Base-by-base conservation (phyloP, 2,888 invertebrate genomes). In the Sphaerophoria taeniata region DNA sequence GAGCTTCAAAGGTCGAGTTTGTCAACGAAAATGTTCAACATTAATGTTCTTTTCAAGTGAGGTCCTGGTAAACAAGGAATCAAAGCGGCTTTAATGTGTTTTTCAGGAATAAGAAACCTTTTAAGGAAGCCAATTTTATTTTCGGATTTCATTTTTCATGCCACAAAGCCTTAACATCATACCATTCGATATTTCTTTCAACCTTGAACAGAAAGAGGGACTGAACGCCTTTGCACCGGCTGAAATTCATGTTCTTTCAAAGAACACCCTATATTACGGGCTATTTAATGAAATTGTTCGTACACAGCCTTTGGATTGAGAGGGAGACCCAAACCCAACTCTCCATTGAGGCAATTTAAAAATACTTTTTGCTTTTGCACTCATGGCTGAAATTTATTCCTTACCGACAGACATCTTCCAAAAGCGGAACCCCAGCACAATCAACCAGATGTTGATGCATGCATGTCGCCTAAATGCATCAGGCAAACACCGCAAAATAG, bases 231-330 rank as follows among this genome's bases (percentile, higher is more conserved):
- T 34, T 33, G 33, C 61, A 63, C 24, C 39, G 33, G 53, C 49
- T 47, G 45, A 9, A 61, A 71, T 16, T 16, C 31, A 73, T 65
- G 60, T 67, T 81, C 55, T 67, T 45, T 67, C 69, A 85, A 87
- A 2, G 24, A 76, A 79, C 63, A 61, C 73, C 74, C 72, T 24
- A 72, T 87, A 88, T 88, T 88, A 88, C 87, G 89, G 89, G 87
- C 88, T 87, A 89, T 89, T 89, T 89, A 89, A 89, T 89, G 89
- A 89, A 89, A 89, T 89, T 89, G 89, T 89, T 89, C 88, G 79
- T 58, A 67, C 67, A 67, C 34, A 60, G 39, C 24, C 11, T 11
- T 39, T 39, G 6, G 39, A 16, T n/a, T 4, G 2, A 43, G n/a
- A 36, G 39, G 49, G 51, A 60, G 73, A 76, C 76, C 70, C 6